Base-by-base conservation (phyloP, 53 echinoderm and acorn worm genomes). In the Holothuria leucospilota region DNA sequence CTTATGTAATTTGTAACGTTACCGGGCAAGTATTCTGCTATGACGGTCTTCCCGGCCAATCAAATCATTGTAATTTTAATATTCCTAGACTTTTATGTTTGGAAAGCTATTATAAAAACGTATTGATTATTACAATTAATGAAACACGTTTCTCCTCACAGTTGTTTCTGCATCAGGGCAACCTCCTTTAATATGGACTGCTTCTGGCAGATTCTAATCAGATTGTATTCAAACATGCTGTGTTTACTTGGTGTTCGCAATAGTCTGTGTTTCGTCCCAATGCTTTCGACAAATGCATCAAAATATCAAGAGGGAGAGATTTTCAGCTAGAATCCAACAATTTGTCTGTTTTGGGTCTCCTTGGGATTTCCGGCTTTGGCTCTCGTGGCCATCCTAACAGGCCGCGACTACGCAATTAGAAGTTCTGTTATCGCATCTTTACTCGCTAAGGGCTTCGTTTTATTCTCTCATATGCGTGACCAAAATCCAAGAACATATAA, bases 161-260 rank as follows among this genome's bases (percentile, higher is more conserved):
- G 74, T 26, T 74, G 74, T 20, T 74, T 74, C 23, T 74, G 46
- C 74, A 46, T 51, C n/a, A 5, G 74, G 74, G 74, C 8, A 74
- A 74, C 5, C 20, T 49, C 13, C 74, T 74, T 23, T 74, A 74
- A 12, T 74, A 51, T 46, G 74, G 74, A 74, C 26, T 46, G 4
- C 74, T 74, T 26, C 26, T 74, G 26, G 74, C n/a, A 74, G 51
- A 25, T 74, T 51, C 21, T 74, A 12, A 13, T 74, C 6, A 25
- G 74, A 51, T 46, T 9, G 2, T 74, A 18, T 74, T 74, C 51
- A n/a, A 74, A 74, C 74, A 49, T 46, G 4, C 6, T 51, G 10
- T 74, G 20, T 74, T 74, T 46, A 46, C 9, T 46, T 25, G 25
- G 74, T 74, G 20, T 26, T 21, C 74, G 74, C n/a, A 8, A 41